Conservation (phyloP, 2,797 vertebrate species). For the Chelidonichthys spinosus region DNA sequence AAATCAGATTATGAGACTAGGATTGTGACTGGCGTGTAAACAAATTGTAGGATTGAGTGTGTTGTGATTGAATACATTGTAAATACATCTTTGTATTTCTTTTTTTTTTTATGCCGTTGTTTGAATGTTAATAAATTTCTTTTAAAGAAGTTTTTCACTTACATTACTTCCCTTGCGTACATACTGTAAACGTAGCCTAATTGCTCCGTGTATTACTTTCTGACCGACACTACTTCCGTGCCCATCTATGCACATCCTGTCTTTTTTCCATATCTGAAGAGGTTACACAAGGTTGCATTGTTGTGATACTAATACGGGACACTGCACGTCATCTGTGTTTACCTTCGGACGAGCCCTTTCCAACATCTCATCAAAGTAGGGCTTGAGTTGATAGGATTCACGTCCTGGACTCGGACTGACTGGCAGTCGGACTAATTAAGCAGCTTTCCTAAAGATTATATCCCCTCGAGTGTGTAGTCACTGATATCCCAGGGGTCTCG, state of each 20-base stretch:
- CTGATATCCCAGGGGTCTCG: constrained; percentile 23
- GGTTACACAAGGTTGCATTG: neutral
- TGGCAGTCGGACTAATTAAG: constrained; percentile 71
- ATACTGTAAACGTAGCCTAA: neutral
- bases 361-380: constrained; percentile 69
- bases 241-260: neutral
- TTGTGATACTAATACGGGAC: neutral
- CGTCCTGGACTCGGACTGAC: constrained; percentile 64
- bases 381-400: constrained; percentile 76
- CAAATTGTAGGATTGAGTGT: constrained; percentile 32
- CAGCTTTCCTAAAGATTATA: constrained; percentile 58
- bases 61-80: constrained; percentile 60
- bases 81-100: constrained; percentile 76
- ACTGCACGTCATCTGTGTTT: constrained; percentile 26
- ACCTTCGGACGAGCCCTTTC: constrained; percentile 48
- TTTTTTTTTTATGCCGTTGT: constrained; percentile 58
- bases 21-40: constrained; percentile 42
- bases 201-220: neutral
- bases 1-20: constrained; percentile 61
- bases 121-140: constrained; percentile 67
- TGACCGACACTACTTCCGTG: neutral
- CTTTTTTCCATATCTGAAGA: neutral
- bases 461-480: constrained; percentile 37
- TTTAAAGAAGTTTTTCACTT: constrained; percentile 9
- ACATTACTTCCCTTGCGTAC: neutral